Percentiles rank a stretch among this genome's conserved stretches.
These are phyloP conservation scores for Merodon equestris DNA, from an alignment of 2,888 invertebrate genomes.

Conservation along the genomic window DNA sequence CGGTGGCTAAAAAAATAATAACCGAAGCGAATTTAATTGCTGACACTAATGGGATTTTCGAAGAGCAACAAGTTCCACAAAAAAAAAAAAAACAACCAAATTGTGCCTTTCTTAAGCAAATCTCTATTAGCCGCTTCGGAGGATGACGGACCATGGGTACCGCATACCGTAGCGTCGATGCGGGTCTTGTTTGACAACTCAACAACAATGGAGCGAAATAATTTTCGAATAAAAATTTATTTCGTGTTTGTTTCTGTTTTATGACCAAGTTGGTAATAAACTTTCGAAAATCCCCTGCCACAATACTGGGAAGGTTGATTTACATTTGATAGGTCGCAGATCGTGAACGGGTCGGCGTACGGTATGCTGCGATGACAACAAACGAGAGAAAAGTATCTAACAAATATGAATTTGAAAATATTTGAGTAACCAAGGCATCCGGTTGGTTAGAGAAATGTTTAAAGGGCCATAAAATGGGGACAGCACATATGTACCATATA, in stretches of 20 bases:
- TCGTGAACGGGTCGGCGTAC: conserved; percentile 30
- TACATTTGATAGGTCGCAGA: conserved; percentile 48
- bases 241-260: conserved; percentile 61
- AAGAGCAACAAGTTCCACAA: conserved; percentile 26
- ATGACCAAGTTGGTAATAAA: conserved; percentile 46
- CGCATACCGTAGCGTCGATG: conserved; percentile 8
- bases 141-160: too few species aligned
- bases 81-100: too few species aligned
- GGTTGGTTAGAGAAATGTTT: conserved; percentile 45
- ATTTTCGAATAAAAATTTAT: conserved; percentile 54
- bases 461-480: conserved; percentile 60
- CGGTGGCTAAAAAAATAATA: conserved; percentile 51
- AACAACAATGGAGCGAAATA: conserved; percentile 53
- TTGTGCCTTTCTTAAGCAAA: conserved; percentile 32
- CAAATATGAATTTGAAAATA: conserved; percentile 61
- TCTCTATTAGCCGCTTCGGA: neutral
- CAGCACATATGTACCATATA: conserved; percentile 27
- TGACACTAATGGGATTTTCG: conserved; percentile 53
- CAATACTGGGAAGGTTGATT: conserved; percentile 58
- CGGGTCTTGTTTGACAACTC: conserved; percentile 53
- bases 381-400: neutral
- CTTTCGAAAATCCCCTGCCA: conserved; percentile 41
- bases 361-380: conserved; percentile 25
- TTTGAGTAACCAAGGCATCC: conserved; percentile 64
- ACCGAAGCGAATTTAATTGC: conserved; percentile 63